Evolutionary conservation across 2,113 vertebrate genomes (phyloP).

Genomic region (Apodemus sylvaticus): DNA sequence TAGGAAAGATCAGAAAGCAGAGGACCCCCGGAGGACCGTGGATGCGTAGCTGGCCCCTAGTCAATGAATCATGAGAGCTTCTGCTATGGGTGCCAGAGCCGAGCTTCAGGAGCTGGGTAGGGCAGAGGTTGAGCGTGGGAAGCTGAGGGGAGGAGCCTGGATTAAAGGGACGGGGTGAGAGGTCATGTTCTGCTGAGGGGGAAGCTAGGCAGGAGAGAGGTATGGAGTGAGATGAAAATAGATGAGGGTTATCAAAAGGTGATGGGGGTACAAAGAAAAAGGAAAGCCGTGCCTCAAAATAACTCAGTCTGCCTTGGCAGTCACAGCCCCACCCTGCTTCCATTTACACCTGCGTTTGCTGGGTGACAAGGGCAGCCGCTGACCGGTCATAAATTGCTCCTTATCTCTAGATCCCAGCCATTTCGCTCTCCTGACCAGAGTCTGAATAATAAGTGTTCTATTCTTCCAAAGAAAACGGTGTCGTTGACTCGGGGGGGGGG

Average conservation of each 20-base stretch:
- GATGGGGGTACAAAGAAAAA: neutral
- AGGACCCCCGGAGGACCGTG: neutral
- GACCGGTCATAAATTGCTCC: neutral
- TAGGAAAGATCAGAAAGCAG: neutral
- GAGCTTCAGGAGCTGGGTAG: neutral
- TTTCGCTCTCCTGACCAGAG: constrained; percentile 1
- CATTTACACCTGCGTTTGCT: constrained; percentile 2
- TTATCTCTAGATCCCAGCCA: constrained; percentile 61
- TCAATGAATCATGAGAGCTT: neutral
- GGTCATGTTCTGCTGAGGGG: neutral
- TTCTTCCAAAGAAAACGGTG: constrained; percentile 58
- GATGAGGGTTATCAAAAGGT: constrained; percentile 10
- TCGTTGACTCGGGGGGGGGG: constrained; percentile 35
- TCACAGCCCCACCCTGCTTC: neutral
- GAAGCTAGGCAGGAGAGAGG: neutral
- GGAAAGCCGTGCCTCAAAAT: neutral
- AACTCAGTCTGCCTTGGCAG: neutral
- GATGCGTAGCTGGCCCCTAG: neutral
- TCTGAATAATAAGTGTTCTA: constrained; percentile 43
- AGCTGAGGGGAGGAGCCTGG: neutral
- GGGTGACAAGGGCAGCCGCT: neutral
- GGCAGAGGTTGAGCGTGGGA: neutral
- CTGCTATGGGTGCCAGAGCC: neutral
- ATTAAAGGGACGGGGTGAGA: neutral
- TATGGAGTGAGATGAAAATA: neutral